Evolutionary conservation across 2,113 vertebrate genomes (phyloP), one percentile per base, ranked within the genome.

Genomic region (Felis chaus): DNA sequence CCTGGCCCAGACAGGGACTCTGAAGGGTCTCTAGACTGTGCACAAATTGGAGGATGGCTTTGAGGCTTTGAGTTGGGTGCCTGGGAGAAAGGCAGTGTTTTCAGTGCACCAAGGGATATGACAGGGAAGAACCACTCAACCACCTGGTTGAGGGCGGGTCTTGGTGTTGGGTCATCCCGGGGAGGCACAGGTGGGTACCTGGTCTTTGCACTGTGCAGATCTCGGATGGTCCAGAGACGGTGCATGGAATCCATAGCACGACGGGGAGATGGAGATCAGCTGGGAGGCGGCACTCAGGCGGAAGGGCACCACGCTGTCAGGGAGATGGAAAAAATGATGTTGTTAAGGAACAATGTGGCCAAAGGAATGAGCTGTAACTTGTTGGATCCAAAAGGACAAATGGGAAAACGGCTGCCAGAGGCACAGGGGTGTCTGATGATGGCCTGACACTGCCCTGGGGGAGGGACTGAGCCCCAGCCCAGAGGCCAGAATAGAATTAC

Each of bases 311-410:
- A 23, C 12, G 91, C 94, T n/a, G 45, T 86, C 74, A 63, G 65
- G 87, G 94, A 95, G 94, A 97, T 78, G 98, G 98, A 97, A 97
- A 98, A 98, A 98, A 91, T 97, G 96, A 98, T 97, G 97, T 98
- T 23, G 96, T 96, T 95, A 79, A 95, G 74, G 97, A 98, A 97
- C 94, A 97, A 97, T 97, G 96, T 97, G 94, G 91, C 93, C 93
- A 57, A 83, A 96, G 96, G 97, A 97, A 97, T 97, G 97, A 96
- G 91, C 96, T 97, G 92, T 84, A 97, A 95, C 69, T 92, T 79
- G 92, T 76, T 90, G 94, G 81, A 94, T 91, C 97, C 55, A 66
- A 97, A 89, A 98, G 94, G 85, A 97, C 95, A 97, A 96, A 84
- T 0, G 21, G n/a, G 92, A 82, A 88, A 78, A 48, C 53, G 1